phyloP scores from a whole-genome alignment of 2,888 invertebrate genomes.

The Amblyjoppa proteus region DNA sequence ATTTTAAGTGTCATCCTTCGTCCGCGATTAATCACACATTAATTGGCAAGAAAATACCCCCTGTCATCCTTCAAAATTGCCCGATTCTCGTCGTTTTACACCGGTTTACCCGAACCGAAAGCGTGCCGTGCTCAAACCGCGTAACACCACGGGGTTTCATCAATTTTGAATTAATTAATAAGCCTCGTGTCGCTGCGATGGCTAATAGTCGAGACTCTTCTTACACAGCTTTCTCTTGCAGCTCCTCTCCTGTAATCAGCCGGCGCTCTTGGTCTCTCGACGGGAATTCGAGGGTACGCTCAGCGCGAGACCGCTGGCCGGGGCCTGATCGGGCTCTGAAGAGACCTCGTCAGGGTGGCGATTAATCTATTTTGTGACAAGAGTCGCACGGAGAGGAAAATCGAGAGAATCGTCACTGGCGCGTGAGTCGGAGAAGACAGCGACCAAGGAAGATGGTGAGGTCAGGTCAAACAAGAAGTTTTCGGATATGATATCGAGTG shows the following conservation, averaged over 20 bases:
- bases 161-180: constrained; percentile 82
- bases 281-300: constrained; percentile 14
- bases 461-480: constrained; percentile 67
- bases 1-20: constrained; percentile 80
- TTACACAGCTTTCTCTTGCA: neutral
- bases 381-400: constrained; percentile 17
- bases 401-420: constrained; percentile 26
- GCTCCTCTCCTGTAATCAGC: neutral
- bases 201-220: constrained; percentile 50
- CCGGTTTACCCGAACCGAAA: constrained; percentile 47
- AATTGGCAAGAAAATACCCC: constrained; percentile 82
- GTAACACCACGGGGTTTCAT: constrained; percentile 71
- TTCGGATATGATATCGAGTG: constrained; percentile 68
- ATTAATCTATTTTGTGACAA: constrained; percentile 53
- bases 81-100: constrained; percentile 70
- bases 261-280: neutral
- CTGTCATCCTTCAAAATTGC: constrained; percentile 79
- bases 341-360: neutral
- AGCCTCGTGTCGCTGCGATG: constrained; percentile 51
- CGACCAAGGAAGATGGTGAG: constrained; percentile 35
- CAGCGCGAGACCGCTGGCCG: neutral
- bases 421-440: constrained; percentile 5
- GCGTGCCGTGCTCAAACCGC: constrained; percentile 47
- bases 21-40: constrained; percentile 82
- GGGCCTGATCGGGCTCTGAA: no score